These are phyloP conservation scores for Campopleginae sp. DNA, from an alignment of 2,888 invertebrate species.

Conservation along the genomic window DNA sequence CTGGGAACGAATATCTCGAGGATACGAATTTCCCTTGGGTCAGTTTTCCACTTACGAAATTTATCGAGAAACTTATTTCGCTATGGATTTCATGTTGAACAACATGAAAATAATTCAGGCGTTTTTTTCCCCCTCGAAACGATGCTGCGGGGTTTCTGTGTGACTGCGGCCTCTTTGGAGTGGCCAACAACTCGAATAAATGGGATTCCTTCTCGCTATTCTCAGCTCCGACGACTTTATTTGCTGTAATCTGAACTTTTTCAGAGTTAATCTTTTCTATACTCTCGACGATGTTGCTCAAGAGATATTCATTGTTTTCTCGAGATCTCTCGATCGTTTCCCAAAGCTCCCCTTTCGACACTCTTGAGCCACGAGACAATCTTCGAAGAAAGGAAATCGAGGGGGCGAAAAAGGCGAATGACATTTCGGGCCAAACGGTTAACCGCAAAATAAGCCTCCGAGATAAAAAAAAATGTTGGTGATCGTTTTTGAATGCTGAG, in stretches of 20 bases:
- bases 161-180: not conserved
- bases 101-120: not conserved
- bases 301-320: not conserved
- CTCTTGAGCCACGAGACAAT: not conserved
- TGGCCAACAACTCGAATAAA: not conserved
- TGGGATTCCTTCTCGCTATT: not conserved
- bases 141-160: not conserved
- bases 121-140: not conserved
- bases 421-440: not conserved
- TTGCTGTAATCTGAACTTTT: slow-evolving; percentile 6
- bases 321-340: not conserved
- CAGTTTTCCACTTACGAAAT: not conserved
- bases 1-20: too few relatives aligned
- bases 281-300: slow-evolving; percentile 26
- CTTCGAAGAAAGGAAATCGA: not conserved
- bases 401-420: not conserved
- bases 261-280: slow-evolving; percentile 16
- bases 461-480: too few relatives aligned
- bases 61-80: not conserved
- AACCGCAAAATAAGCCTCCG: too few relatives aligned
- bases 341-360: not conserved
- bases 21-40: too few relatives aligned
- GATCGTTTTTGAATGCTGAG: too few relatives aligned
- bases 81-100: not conserved
- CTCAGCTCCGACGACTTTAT: slow-evolving; percentile 31